Evolutionary conservation across 2,113 vertebrate genomes (phyloP), one percentile per base, ranked within the genome.

Genomic region (Onychorhynchus coronatus): DNA sequence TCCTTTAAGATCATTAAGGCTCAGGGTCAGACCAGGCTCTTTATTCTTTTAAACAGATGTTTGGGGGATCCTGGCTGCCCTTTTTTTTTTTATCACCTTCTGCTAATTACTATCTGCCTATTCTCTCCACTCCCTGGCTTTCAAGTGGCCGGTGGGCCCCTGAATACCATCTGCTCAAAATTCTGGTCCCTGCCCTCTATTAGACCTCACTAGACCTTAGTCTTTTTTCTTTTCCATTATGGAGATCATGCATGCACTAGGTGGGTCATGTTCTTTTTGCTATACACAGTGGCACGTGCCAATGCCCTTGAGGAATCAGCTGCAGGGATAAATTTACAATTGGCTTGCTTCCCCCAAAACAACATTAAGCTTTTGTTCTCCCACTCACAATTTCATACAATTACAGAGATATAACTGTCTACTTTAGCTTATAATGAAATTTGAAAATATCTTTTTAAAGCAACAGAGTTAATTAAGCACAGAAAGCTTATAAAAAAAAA

Each of bases 101-200:
- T 97, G 92, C 96, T 98, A 98, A 98, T 98, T 97, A 97, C 96
- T 95, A 75, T 96, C 89, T 95, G 95, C 92, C 96, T 96, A 95
- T 97, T 97, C 95, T 96, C 78, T 89, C 73, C 89, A 90, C 85
- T 94, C 75, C 68, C 88, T 80, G 88, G 72, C 90, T 98, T 96
- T 95, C 95, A 94, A 92, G 94, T 28, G 33, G 91, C 85, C 58
- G 4, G 76, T 95, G 89, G 88, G 97, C 94, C 92, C 88, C 96
- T 97, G 96, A 93, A 91, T 97, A 95, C 98, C 98, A 99, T 99
- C 98, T 99, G 98, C 98, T 98, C 98, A 97, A 89, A 98, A 97
- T 99, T 97, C 98, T 98, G 98, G 97, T 98, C 97, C 65, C 94
- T 97, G 96, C 94, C 92, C 91, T 95, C 96, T 96, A 75, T 92